A percentile compares a stretch with the other conserved stretches of the same genome.
phyloP scores from a whole-genome alignment of 1,140 invertebrate species.

The Drosophila albomicans region DNA sequence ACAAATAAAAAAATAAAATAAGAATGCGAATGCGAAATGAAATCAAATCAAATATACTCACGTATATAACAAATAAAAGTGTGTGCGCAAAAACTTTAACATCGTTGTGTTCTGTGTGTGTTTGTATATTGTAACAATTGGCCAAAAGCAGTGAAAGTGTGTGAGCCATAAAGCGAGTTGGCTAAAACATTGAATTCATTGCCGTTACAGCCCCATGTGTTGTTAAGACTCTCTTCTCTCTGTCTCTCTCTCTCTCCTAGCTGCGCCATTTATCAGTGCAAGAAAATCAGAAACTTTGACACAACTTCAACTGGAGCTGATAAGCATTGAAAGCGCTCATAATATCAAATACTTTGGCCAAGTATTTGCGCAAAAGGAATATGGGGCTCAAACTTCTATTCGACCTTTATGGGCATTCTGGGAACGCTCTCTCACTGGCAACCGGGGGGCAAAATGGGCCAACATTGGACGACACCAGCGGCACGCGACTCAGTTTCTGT shows the following conservation, averaged over 20 bases:
- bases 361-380: constrained; percentile 59
- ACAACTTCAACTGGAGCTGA: constrained; percentile 60
- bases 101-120: background rate
- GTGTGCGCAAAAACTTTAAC: constrained; percentile 22
- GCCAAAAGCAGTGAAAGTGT: constrained; percentile 39
- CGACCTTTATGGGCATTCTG: constrained; percentile 52
- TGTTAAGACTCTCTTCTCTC: background rate
- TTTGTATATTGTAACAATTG: constrained; percentile 46
- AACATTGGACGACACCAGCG: constrained; percentile 4
- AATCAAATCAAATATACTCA: constrained; percentile 12
- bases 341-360: constrained; percentile 59
- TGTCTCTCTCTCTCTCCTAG: background rate
- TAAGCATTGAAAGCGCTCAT: constrained; percentile 55
- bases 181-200: constrained; percentile 36
- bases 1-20: constrained; percentile 20
- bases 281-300: constrained; percentile 50
- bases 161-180: constrained; percentile 59
- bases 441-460: background rate
- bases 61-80: constrained; percentile 47
- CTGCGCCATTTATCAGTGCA: constrained; percentile 31
- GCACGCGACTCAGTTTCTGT: constrained; percentile 18
- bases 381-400: constrained; percentile 30
- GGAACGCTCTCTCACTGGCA: constrained; percentile 7
- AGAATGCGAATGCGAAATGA: constrained; percentile 11
- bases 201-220: constrained; percentile 32